Evolutionary conservation across 2,888 invertebrate genomes (phyloP).

Genomic region (Melieria picta): DNA sequence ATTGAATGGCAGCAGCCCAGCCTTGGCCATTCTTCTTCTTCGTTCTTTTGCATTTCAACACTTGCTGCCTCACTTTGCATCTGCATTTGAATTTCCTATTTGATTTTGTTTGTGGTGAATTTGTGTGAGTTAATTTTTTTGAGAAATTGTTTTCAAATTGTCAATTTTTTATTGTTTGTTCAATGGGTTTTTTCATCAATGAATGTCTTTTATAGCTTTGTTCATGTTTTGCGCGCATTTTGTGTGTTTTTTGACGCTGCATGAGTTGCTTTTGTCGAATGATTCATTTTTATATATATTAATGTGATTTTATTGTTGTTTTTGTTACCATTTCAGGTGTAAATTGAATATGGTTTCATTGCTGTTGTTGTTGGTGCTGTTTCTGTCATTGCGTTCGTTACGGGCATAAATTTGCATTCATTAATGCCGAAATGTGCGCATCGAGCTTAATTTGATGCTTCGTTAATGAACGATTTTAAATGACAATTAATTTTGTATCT

Average conservation of each 20-base stretch:
- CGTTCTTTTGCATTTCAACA: too few species aligned
- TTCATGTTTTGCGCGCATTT: too few species aligned
- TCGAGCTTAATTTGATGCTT: constrained; percentile 20
- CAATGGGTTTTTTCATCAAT: neutral
- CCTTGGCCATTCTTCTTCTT: too few species aligned
- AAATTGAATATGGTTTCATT: constrained; percentile 12
- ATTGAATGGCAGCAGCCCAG: too few species aligned
- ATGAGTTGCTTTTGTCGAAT: neutral
- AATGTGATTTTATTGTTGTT: too few species aligned
- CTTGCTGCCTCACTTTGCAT: too few species aligned
- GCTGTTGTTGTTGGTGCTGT: too few species aligned
- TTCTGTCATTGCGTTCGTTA: neutral
- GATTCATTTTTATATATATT: too few species aligned
- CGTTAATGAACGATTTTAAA: constrained; percentile 17
- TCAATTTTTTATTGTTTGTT: neutral
- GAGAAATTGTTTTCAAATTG: constrained; percentile 6
- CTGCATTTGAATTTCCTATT: too few species aligned
- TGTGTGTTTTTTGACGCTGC: neutral
- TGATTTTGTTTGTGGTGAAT: too few species aligned
- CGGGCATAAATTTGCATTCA: constrained; percentile 14
- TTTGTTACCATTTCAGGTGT: constrained; percentile 6
- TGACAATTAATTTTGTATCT: constrained; percentile 5
- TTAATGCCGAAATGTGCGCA: constrained; percentile 18
- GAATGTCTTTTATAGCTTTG: neutral
- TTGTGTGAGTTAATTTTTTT: neutral